Base-by-base conservation (phyloP, 2,113 vertebrate genomes). In the Ceyx margarethae region DNA sequence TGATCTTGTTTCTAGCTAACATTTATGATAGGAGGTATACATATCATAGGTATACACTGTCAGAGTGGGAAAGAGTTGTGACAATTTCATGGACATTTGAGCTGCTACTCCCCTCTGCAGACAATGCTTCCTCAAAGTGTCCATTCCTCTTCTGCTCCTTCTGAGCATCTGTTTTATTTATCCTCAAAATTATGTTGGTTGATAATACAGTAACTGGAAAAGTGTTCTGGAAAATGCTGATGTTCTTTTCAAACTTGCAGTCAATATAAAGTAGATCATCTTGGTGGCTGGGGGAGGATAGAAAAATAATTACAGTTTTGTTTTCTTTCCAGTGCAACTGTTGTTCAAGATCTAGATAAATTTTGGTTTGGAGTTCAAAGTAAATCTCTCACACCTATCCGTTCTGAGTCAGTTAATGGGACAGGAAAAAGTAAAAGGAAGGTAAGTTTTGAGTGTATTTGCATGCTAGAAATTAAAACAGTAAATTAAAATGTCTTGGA, bases 311-410 rank as follows among this genome's bases (percentile, higher is more conserved):
- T 1, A 17, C 23, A 11, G 7, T 43, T 89, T 61, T 40, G 7
- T 76, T 81, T 90, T 74, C 22, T 81, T 64, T 58, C 25, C 42
- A 97, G 96, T 80, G 96, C 95, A 76, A 97, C 96, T 73, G 95
- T 96, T 74, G 83, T 97, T 85, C 94, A 97, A 92, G 94, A 96
- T 76, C 37, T 83, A 23, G 68, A 96, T 19, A 95, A 81, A 46
- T 96, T 95, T 62, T 97, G 96, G 96, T 74, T 95, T 78, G 96
- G 95, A 72, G 89, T 97, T 93, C 90, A 95, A 80, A 97, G 96
- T 58, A 95, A 96, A 93, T 94, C 89, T 53, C 90, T 97, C 68
- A 87, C 95, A 23, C 58, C 82, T 81, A 83, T 0, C 0, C 17
- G 2, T 89, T 89, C 92, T 11, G 58, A 40, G 56, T 62, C 89